Evolutionary conservation across 2,888 invertebrate species (phyloP).

Genomic region (Sesia bembeciformis): DNA sequence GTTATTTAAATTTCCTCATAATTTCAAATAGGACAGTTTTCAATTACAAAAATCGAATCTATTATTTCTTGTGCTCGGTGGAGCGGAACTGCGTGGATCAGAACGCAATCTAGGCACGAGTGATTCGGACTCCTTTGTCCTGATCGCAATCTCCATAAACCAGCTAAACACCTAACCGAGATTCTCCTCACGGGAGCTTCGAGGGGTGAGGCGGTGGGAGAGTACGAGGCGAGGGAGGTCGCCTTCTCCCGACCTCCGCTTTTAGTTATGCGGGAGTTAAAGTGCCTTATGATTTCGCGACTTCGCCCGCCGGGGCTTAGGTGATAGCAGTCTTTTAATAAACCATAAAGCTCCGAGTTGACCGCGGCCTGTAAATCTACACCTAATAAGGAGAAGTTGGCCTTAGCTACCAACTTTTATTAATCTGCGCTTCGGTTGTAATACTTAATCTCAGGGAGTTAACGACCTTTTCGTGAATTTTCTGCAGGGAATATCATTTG

Average conservation of each 20-base stretch:
- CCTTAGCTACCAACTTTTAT: too few species aligned
- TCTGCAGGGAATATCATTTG: too few species aligned
- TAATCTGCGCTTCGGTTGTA: too few species aligned
- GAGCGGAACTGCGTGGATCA: conserved; percentile 44
- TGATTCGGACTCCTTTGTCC: conserved; percentile 66
- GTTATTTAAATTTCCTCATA: too few species aligned
- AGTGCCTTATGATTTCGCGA: conserved; percentile 57
- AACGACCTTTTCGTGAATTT: too few species aligned
- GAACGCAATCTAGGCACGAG: conserved; percentile 51
- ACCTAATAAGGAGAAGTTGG: background rate
- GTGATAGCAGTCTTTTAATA: conserved; percentile 35
- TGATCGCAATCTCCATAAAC: conserved; percentile 71
- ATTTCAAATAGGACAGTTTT: background rate
- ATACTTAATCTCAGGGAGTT: too few species aligned
- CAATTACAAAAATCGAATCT: background rate
- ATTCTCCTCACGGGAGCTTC: conserved; percentile 39
- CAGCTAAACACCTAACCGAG: conserved; percentile 68
- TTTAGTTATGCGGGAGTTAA: conserved; percentile 47
- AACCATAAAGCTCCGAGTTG: conserved; percentile 32
- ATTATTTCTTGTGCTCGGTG: conserved; percentile 2
- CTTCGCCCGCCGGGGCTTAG: conserved; percentile 24
- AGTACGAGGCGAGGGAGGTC: background rate
- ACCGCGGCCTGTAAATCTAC: background rate
- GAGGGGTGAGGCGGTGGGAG: conserved; percentile 15
- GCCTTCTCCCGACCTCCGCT: background rate